Base-by-base conservation (phyloP, 2,797 vertebrate genomes). In the Miichthys miiuy region DNA sequence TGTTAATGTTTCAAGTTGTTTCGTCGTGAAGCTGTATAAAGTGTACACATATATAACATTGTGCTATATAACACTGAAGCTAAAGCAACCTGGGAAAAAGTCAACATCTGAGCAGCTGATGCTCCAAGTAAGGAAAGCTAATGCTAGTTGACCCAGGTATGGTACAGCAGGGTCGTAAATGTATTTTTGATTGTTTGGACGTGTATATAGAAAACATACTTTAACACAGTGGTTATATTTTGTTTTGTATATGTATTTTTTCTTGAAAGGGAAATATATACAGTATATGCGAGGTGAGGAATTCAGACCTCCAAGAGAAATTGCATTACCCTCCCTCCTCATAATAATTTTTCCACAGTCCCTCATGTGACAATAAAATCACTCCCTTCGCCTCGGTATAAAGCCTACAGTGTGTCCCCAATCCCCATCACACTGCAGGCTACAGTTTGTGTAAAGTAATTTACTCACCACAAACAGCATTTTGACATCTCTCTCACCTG, bases 401-500 rank as follows among this genome's bases (percentile, higher is more conserved):
- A 57, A 50, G 41, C 17, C 2, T 48, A 6, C 17, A 42, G 16
- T 17, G 17, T 17, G 7, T 27, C 27, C 41, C 11, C 46, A 6
- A 2, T 38, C 30, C 34, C 17, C 38, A 6, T 61, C 41, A 25
- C 23, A 18, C 58, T n/a, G 38, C 20, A 70, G n/a, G 25, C n/a
- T n/a, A 51, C 41, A 60, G 46, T 17, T 46, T 21, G 13, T 16
- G 20, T 25, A 11, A 69, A 51, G 14, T 47, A 67, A 41, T 41
- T 61, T n/a, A 4, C 12, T 58, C 7, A 1, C 10, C 2, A 1
- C 44, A 60, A 54, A 55, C 44, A 61, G 16, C 25, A 11, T 65
- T 48, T n/a, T 60, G 51, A 56, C 27, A 10, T 70, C 38, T 85
- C 42, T 61, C 5, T 83, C 73, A 75, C 51, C 67, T 57, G 47